Evolutionary conservation across 1,140 invertebrate species (phyloP).

Genomic region (Nasonia longicornis): DNA sequence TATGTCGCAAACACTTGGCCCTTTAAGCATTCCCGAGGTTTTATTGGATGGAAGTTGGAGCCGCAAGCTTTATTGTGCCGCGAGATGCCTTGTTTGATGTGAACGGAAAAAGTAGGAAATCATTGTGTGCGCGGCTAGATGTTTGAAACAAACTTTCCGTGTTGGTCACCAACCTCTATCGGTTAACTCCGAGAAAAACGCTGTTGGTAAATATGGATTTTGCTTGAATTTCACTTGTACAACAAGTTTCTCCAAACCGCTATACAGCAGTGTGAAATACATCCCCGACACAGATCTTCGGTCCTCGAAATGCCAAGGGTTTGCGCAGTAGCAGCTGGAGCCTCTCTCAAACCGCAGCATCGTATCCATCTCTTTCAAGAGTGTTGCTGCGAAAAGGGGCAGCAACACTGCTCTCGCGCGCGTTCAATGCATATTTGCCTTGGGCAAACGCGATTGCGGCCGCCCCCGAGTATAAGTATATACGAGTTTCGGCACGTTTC

Average conservation of each 20-base stretch:
- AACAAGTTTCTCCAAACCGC: neutral
- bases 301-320: neutral
- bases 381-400: constrained; percentile 1
- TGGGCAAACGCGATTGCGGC: constrained; percentile 51
- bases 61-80: neutral
- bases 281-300: neutral
- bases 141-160: too few relatives aligned
- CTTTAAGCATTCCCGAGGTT: neutral
- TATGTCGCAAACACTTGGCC: neutral
- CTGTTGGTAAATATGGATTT: too few relatives aligned
- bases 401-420: constrained; percentile 22
- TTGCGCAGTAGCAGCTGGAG: neutral
- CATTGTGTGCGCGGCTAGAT: neutral
- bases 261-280: neutral
- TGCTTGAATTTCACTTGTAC: neutral
- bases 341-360: neutral
- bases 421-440: constrained; percentile 55
- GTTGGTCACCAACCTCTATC: too few relatives aligned
- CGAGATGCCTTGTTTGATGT: neutral
- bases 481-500: constrained; percentile 38
- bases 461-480: constrained; percentile 40
- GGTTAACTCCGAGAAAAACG: too few relatives aligned
- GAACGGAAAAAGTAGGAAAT: neutral
- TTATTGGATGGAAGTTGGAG: neutral
- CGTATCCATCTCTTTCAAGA: constrained; percentile 8